phyloP scores from a whole-genome alignment of 2,888 invertebrate species.

The Epiblema foenella region DNA sequence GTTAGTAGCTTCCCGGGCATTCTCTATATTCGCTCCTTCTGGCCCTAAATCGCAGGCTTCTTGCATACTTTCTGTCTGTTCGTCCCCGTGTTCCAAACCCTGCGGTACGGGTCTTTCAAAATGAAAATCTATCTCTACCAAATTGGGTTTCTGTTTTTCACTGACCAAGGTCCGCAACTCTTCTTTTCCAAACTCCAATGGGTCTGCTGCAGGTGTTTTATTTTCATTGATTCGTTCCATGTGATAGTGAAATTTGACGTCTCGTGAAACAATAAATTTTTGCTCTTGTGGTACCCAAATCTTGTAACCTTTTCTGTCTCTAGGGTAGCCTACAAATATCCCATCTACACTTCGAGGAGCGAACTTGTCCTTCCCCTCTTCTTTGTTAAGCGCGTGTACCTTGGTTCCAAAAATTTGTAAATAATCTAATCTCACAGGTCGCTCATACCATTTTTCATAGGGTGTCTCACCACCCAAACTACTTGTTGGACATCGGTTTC shows the following conservation, averaged over 20 bases:
- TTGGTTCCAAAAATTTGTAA: neutral
- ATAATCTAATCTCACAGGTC: neutral
- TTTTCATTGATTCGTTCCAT: no score
- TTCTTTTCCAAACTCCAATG: no score
- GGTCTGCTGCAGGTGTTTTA: no score
- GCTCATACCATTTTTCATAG: neutral
- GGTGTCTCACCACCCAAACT: neutral
- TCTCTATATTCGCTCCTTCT: no score
- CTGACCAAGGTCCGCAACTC: no score
- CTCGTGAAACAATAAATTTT: slow-evolving; percentile 2
- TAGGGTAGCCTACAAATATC: slow-evolving; percentile 8
- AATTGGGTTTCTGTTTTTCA: no score
- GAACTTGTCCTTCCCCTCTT: neutral
- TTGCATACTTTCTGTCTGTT: no score
- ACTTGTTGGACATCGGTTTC: neutral
- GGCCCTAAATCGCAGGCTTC: no score
- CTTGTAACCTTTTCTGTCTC: slow-evolving; percentile 4
- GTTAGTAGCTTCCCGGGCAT: no score
- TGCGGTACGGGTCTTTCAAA: no score
- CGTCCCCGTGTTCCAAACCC: no score
- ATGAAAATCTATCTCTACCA: no score
- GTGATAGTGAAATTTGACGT: neutral
- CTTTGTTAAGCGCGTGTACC: neutral
- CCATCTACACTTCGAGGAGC: neutral
- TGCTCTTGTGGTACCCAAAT: neutral